Base-by-base conservation (phyloP, 2,113 vertebrate species). In the Octodon degus region DNA sequence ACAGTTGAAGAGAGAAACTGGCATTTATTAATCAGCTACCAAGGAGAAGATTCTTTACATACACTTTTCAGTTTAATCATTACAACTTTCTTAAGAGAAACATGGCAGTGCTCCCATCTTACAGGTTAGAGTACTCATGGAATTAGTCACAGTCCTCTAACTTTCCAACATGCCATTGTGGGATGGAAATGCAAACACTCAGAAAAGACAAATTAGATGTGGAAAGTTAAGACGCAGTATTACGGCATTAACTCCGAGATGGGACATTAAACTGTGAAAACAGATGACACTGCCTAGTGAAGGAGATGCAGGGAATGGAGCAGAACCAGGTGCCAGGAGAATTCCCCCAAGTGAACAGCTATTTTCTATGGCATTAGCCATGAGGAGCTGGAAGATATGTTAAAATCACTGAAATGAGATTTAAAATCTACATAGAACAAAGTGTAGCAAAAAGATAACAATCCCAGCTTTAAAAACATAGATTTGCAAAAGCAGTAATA, bases 61-160 rank as follows among this genome's bases (percentile, higher is more conserved):
- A 79, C 11, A 80, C 37, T 60, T 87, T 81, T 50, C 86, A 58
- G 20, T 58, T 94, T 85, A 88, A 91, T 80, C 81, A 96, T 11
- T 81, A 22, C 19, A 53, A 86, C 3, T 7, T 88, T 77, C 37
- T 92, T 55, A 77, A 60, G 50, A 91, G 3, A 14, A 8, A 70
- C 4, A n/a, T 16, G 60, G 27, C 7, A n/a, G 5, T 50, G 10
- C 24, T 88, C 3, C 58, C 30, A 82, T 79, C 94, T 89, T 79
- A 89, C 9, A 96, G 74, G 62, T 80, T 17, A 89, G 63, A 93
- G 88, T 43, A 92, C 34, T 85, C 43, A 83, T 60, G 63, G 53
- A 86, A 40, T 91, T 76, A 77, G 58, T 79, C 72, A 88, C 14
- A 91, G n/a, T 20, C 32, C 40, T 83, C 60, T 60, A 77, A 47